Evolutionary conservation across 2,888 invertebrate species (phyloP), one percentile per base, ranked within the genome.

Genomic region (Actias luna): DNA sequence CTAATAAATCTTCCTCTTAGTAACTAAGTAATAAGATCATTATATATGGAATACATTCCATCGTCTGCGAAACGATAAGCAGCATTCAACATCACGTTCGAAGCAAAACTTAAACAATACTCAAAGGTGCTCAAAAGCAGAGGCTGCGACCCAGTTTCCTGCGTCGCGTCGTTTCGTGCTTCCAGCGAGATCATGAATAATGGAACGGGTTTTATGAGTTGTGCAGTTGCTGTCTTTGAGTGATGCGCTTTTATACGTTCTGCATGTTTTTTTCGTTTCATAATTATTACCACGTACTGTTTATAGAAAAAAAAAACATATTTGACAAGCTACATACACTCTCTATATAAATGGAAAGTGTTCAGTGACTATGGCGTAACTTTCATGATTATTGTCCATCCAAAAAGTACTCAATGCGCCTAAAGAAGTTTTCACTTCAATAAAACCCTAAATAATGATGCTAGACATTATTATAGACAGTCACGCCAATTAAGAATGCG

Each of bases 131-230:
- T 35, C 57, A 50, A 50, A 50, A 12, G 25, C 10, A 62, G 64
- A 61, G 59, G 59, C 29, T 60, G 59, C 61, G 69, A 63, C 67
- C 67, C 33, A 67, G 36, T 64, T 68, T 27, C 36, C 65, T 16
- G 18, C n/a, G 57, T 16, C 39, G 59, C 50, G 61, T 65, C 61
- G 59, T 36, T 61, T 65, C 61, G 59, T 62, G 59, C 59, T 60
- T 46, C 36, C 58, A 64, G 58, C 62, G 46, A 55, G 58, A 60
- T 46, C 57, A 63, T 67, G 63, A 65, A 67, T 67, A 69, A 67
- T 61, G 59, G 58, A 63, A 59, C 61, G 59, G 65, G 60, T 63
- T 64, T 63, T 62, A 64, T 59, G 61, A 65, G 63, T 64, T 66
- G 50, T 52, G 42, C 58, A 62, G 52, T 63, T 59, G 52, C 58